phyloP scores from a whole-genome alignment of 2,113 vertebrate species.

The Corydoras sp. region DNA sequence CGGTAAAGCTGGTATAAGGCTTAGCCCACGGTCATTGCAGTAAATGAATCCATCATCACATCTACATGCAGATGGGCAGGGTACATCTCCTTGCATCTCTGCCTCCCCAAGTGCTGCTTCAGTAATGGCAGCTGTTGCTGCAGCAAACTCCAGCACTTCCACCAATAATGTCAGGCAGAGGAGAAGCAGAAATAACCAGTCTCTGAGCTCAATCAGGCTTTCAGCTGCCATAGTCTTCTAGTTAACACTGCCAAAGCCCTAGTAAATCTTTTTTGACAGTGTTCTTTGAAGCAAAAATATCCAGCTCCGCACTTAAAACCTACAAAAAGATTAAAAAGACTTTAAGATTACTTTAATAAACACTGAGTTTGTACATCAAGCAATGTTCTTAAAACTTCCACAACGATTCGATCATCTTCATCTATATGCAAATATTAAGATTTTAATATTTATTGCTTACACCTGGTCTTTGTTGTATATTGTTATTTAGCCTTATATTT shows the following conservation, averaged over 20 bases:
- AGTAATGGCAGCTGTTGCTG: conserved; percentile 62
- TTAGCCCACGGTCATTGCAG: conserved; percentile 89
- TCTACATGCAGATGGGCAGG: conserved; percentile 82
- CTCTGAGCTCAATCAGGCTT: conserved; percentile 78
- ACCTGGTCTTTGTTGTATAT: no score
- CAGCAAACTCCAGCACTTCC: conserved; percentile 77
- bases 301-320: conserved; percentile 5
- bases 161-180: conserved; percentile 84
- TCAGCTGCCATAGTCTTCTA: conserved; percentile 68
- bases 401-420: no score
- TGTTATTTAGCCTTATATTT: no score
- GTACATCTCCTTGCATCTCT: conserved; percentile 56
- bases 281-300: not conserved
- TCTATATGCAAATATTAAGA: no score
- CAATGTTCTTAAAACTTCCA: conserved; percentile 3
- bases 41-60: conserved; percentile 88
- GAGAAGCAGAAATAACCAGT: conserved; percentile 84
- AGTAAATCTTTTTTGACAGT: not conserved
- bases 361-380: not conserved
- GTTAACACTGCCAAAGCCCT: conserved; percentile 29
- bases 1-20: conserved; percentile 79
- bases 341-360: not conserved
- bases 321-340: conserved; percentile 13
- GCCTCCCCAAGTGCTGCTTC: conserved; percentile 66
- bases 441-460: no score